Evolutionary conservation across 1,140 invertebrate species (phyloP).

Genomic region (Hyles vespertilio): DNA sequence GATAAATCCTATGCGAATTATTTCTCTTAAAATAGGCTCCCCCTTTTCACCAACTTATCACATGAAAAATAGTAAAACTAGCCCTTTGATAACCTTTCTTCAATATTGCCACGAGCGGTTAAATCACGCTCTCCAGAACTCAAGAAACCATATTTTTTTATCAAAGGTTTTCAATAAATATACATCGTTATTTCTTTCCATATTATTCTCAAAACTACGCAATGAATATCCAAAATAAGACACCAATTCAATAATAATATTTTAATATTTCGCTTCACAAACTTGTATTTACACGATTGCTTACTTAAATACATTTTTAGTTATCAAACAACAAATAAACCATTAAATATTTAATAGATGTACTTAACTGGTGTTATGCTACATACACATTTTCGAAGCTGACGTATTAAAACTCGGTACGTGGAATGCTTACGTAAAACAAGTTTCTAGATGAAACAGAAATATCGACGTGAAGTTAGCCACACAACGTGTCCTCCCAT

Average conservation of each 20-base stretch:
- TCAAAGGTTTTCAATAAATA: too few relatives aligned
- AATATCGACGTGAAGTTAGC: constrained; percentile 7
- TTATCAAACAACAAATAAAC: constrained; percentile 62
- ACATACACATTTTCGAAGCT: constrained; percentile 26
- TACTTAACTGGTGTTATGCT: constrained; percentile 51
- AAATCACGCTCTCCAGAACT: too few relatives aligned
- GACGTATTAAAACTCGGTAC: constrained; percentile 20
- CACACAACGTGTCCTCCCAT: too few relatives aligned
- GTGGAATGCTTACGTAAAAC: constrained; percentile 41
- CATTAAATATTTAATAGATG: constrained; percentile 51
- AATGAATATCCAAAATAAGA: constrained; percentile 5
- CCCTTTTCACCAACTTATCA: too few relatives aligned
- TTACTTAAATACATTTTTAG: constrained; percentile 59
- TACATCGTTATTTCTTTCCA: too few relatives aligned
- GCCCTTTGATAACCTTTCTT: too few relatives aligned
- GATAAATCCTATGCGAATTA: too few relatives aligned
- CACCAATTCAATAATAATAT: constrained; percentile 52
- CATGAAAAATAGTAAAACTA: too few relatives aligned
- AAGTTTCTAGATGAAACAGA: constrained; percentile 29
- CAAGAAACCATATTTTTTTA: too few relatives aligned
- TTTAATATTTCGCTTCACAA: constrained; percentile 64
- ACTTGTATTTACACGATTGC: constrained; percentile 70
- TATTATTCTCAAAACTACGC: too few relatives aligned
- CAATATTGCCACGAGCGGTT: too few relatives aligned
- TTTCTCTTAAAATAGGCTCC: too few relatives aligned